Percentiles rank a stretch among this genome's conserved stretches.
phyloP scores from a whole-genome alignment of 2,113 vertebrate species.

The Rhabdornis inornatus region DNA sequence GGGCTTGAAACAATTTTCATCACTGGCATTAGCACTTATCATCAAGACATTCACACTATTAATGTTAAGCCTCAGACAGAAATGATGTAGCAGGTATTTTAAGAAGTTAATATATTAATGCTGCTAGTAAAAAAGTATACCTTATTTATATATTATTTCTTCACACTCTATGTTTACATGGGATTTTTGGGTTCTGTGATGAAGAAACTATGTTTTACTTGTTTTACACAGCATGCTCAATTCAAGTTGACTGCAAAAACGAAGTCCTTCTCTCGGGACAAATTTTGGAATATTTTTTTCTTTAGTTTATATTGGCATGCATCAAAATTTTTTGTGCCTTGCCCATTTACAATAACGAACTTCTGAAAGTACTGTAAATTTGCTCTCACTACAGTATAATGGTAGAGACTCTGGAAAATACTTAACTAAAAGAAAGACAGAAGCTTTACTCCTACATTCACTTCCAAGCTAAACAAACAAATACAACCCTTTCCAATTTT shows the following conservation, averaged over 20 bases:
- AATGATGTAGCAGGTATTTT: not conserved
- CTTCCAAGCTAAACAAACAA: not conserved
- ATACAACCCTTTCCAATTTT: not conserved
- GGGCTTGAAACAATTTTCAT: not conserved
- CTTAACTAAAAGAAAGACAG: not conserved
- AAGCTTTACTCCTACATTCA: not conserved
- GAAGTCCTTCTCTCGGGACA: not conserved
- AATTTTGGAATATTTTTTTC: not conserved
- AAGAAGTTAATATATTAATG: not conserved
- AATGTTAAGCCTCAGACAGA: not conserved
- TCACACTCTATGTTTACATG: not conserved
- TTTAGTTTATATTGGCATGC: not conserved
- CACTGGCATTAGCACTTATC: not conserved
- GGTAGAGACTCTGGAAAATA: not conserved
- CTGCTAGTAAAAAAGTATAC: not conserved
- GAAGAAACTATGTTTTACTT: not conserved
- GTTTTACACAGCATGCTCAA: not conserved
- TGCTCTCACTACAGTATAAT: not conserved
- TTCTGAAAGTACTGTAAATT: not conserved
- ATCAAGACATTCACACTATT: not conserved
- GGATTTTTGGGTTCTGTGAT: not conserved
- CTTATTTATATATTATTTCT: not conserved
- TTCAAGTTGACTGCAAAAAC: not conserved
- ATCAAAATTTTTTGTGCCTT: not conserved
- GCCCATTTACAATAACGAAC: not conserved